These are phyloP conservation scores for Schlechtendalia chinensis DNA, from an alignment of 1,140 invertebrate genomes.

Conservation along the genomic window DNA sequence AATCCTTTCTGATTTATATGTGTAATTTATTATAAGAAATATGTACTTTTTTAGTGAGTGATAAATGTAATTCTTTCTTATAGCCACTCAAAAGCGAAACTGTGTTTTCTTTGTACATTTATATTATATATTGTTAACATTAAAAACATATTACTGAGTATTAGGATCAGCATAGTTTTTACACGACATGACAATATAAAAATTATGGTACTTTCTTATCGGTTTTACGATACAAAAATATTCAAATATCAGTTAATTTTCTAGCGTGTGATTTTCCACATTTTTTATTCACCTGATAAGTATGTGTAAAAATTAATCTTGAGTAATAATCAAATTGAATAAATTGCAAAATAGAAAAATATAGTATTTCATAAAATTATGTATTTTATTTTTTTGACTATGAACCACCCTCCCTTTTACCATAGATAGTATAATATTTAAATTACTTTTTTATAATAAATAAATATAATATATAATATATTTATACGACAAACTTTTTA, in stretches of 20 bases:
- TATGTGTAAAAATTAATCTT: too few species aligned
- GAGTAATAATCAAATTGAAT: too few species aligned
- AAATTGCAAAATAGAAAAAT: too few species aligned
- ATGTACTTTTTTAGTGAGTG: not conserved
- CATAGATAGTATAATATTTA: too few species aligned
- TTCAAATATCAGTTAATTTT: not conserved
- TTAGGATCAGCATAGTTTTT: not conserved
- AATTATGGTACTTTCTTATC: not conserved
- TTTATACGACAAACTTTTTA: too few species aligned
- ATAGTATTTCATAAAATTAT: too few species aligned
- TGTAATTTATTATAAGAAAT: conserved; percentile 25
- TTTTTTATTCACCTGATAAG: not conserved
- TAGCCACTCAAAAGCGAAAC: too few species aligned
- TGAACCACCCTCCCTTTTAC: too few species aligned
- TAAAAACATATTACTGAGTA: conserved; percentile 20
- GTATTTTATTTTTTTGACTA: too few species aligned
- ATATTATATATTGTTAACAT: conserved; percentile 10
- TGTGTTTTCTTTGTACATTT: conserved; percentile 1
- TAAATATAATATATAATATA: too few species aligned
- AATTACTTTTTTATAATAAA: too few species aligned
- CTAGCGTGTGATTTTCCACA: not conserved
- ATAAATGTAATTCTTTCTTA: not conserved
- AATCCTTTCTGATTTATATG: not conserved
- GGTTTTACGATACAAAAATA: not conserved
- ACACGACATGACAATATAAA: not conserved